phyloP scores from a whole-genome alignment of 2,113 vertebrate species.

The Pluvianellus socialis region DNA sequence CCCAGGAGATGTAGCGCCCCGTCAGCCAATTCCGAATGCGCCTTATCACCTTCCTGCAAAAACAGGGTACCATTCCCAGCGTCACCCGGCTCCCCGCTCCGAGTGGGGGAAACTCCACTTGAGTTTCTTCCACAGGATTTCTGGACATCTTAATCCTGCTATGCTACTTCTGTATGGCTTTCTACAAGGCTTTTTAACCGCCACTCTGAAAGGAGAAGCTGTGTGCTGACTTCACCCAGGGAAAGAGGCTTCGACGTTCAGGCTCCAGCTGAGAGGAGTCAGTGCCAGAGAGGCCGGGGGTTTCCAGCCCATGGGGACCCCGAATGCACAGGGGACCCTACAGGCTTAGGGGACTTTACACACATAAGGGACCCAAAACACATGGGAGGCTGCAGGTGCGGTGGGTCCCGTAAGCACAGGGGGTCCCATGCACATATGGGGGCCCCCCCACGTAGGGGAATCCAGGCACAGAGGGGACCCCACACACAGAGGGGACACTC shows the following conservation, averaged over 20 bases:
- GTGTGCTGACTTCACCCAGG: accelerated
- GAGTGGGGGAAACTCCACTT: neutral
- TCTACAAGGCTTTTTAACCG: neutral
- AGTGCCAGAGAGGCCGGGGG: neutral
- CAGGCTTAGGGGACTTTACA: neutral
- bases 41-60: neutral
- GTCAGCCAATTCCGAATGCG: neutral
- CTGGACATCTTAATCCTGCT: neutral
- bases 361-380: neutral
- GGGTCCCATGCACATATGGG: no score
- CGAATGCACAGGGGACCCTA: neutral
- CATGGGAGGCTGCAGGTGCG: neutral
- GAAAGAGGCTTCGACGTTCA: neutral
- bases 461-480: neutral
- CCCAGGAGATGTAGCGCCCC: neutral
- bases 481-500: neutral
- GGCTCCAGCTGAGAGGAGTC: neutral
- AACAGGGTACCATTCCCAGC: neutral
- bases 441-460: no score
- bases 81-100: neutral
- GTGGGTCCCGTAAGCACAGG: neutral
- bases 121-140: neutral
- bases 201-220: neutral
- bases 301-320: neutral
- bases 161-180: neutral